Percentiles rank a stretch among this genome's conserved stretches.
These are phyloP conservation scores for Neolamprologus tretocephalus DNA, from an alignment of 2,113 vertebrate genomes.

Conservation along the genomic window DNA sequence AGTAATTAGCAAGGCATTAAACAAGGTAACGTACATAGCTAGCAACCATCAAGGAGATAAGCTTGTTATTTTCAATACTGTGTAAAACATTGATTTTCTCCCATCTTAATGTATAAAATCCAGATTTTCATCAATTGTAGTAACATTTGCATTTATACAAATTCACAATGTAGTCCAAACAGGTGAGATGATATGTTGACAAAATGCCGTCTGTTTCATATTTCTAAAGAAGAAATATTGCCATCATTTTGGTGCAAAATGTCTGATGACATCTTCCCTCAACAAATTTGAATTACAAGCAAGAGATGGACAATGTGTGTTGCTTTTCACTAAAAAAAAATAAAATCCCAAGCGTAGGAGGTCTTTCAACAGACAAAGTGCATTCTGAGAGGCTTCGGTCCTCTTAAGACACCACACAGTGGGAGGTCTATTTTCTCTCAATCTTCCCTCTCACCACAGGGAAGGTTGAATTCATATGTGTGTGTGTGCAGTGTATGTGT, in stretches of 20 bases:
- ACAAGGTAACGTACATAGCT: background rate
- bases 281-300: background rate
- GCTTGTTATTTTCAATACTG: background rate
- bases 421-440: conserved; percentile 55
- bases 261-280: background rate
- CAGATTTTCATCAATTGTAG: background rate
- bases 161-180: background rate
- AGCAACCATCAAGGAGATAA: background rate
- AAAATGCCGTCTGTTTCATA: rapidly evolving
- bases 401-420: conserved; percentile 34
- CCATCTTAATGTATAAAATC: background rate
- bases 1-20: background rate
- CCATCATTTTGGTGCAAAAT: background rate
- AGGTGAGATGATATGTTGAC: background rate
- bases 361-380: conserved; percentile 23
- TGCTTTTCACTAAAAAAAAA: background rate
- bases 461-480: background rate
- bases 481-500: background rate
- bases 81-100: background rate
- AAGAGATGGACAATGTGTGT: background rate
- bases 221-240: background rate
- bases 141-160: background rate
- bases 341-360: background rate
- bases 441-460: conserved; percentile 25
- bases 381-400: conserved; percentile 40